Base-by-base conservation (phyloP, 1,140 invertebrate species). In the Papilio machaon region DNA sequence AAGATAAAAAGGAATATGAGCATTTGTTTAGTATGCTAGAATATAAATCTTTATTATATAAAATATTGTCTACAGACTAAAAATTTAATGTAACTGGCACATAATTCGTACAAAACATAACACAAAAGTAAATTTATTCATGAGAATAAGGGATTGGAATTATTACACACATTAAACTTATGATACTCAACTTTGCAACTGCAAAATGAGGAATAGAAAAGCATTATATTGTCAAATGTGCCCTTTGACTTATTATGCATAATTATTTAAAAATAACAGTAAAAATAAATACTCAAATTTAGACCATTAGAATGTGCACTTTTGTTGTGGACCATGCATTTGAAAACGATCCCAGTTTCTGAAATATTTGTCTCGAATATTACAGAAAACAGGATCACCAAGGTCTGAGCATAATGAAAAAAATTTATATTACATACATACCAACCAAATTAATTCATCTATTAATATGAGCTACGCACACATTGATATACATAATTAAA, bases 31-130 rank as follows among this genome's bases (percentile, higher is more conserved):
- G 86, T 86, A 88, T 85, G 84, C 83, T 91, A 86, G 83, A 70
- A 80, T 80, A 82, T 82, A 86, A 81, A 81, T 76, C 70, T 82
- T 79, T 81, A 73, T 82, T 84, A 82, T 67, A 83, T 83, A 74
- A 77, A 83, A 82, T 81, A 82, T 76, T 84, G 84, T 84, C 85
- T 83, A 79, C 83, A 79, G 38, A 64, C 77, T 85, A 87, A 78
- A 82, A 80, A 85, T 87, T 90, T 87, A 88, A 82, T 84, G 82
- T 91, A 93, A 93, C 91, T 93, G 91, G 91, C 91, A 93, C 91
- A 92, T 89, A 88, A 90, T 90, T 92, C 90, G 82, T 91, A 89
- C 81, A 85, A 88, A 85, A 80, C 70, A 80, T 80, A 76, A 83
- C 79, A 80, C 67, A 60, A 49, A 38, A 58, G 54, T 60, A 47